Evolutionary conservation across 2,888 invertebrate genomes (phyloP).

Genomic region (Crepidodera aurea): DNA sequence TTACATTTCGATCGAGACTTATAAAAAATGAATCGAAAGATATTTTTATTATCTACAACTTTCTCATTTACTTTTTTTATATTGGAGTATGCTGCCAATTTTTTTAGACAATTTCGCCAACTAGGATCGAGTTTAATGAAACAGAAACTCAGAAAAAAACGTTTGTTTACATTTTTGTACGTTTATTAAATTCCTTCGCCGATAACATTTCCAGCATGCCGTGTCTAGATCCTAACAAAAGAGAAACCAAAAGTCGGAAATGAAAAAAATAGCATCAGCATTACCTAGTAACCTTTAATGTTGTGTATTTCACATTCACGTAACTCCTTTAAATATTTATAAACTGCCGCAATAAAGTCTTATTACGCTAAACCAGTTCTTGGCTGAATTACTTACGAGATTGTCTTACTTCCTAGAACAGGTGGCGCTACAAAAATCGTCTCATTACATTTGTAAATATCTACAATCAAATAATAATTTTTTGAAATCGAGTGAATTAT

Average conservation of each 20-base stretch:
- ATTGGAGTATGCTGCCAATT: no score
- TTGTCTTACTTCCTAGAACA: slow-evolving; percentile 33
- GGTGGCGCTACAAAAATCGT: slow-evolving; percentile 35
- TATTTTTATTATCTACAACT: no score
- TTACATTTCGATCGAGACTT: no score
- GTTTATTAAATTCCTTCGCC: no score
- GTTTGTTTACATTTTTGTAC: no score
- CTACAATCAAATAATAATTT: neutral
- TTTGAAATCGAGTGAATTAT: neutral
- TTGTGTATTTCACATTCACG: slow-evolving; percentile 31
- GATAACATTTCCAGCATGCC: no score
- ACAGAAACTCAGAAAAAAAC: no score
- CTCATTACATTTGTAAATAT: slow-evolving; percentile 9
- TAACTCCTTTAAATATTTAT: slow-evolving; percentile 34
- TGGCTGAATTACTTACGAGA: slow-evolving; percentile 7
- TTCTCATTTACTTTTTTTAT: no score
- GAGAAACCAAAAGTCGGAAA: slow-evolving; percentile 15
- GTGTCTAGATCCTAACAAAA: slow-evolving; percentile 28
- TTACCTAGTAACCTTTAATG: slow-evolving; percentile 41
- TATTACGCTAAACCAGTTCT: slow-evolving; percentile 32
- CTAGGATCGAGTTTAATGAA: no score
- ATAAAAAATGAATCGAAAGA: no score
- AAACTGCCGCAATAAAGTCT: slow-evolving; percentile 22
- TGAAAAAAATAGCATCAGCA: slow-evolving; percentile 28
- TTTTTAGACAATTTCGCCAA: no score